phyloP scores from a whole-genome alignment of 2,888 invertebrate genomes.

The Andrena chrysosceles region DNA sequence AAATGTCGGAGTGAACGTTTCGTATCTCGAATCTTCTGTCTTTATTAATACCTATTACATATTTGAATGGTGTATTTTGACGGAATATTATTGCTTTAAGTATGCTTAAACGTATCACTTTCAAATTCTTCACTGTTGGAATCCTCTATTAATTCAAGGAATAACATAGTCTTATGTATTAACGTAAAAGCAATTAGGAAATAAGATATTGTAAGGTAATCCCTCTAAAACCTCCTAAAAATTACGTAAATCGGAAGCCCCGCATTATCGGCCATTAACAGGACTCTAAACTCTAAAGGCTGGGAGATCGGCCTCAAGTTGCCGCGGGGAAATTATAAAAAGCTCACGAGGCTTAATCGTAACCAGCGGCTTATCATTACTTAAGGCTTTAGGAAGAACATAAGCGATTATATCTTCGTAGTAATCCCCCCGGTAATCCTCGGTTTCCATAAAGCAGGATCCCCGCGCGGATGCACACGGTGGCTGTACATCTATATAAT shows the following conservation, averaged over 20 bases:
- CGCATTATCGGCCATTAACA: constrained; percentile 5
- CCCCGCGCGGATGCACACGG: constrained; percentile 29
- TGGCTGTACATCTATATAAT: constrained; percentile 35
- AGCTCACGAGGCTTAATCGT: constrained; percentile 33
- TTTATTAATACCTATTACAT: too few relatives aligned
- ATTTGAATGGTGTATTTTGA: too few relatives aligned
- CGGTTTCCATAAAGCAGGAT: constrained; percentile 58
- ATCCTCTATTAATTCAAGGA: background rate
- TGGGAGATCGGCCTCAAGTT: constrained; percentile 11
- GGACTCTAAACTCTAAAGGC: too few relatives aligned
- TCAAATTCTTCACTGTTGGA: background rate
- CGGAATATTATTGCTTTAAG: too few relatives aligned
- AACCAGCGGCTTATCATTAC: constrained; percentile 52
- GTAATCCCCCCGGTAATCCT: constrained; percentile 54
- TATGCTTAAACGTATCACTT: too few relatives aligned
- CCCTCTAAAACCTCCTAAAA: background rate
- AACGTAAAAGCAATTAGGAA: background rate
- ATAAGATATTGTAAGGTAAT: background rate
- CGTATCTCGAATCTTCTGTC: too few relatives aligned
- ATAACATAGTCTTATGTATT: too few relatives aligned
- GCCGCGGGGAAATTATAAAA: constrained; percentile 24
- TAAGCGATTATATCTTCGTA: constrained; percentile 59
- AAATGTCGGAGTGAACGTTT: too few relatives aligned
- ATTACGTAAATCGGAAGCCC: constrained; percentile 8
- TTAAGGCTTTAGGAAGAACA: constrained; percentile 43